Base-by-base conservation (phyloP, 2,888 invertebrate genomes). In the Caradrina clavipalpis region DNA sequence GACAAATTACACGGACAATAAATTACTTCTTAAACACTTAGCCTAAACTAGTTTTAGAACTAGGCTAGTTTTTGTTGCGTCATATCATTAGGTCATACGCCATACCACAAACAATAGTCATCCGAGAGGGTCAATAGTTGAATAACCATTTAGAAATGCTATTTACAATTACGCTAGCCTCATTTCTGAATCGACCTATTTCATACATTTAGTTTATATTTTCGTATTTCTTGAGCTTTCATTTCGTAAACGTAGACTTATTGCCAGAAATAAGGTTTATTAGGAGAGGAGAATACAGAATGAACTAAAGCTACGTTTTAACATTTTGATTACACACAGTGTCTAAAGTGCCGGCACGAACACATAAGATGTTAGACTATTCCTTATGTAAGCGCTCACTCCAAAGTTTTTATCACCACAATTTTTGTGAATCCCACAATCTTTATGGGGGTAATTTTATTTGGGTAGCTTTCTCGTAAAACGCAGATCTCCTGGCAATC, bases 381-480 rank as follows among this genome's bases (percentile, higher is more conserved):
- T 59, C 61, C 66, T 77, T 81, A 80, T 85, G 76, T 65, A 57
- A 80, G 61, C 58, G 60, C 61, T 61, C 61, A 60, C 70, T 62
- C 66, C 58, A 78, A 76, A 81, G 62, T 68, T 74, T 74, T 80
- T 76, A 78, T 69, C 75, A 57, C 69, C 61, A 65, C 66, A 65
- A 72, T 84, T 86, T 86, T 82, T 82, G 76, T 82, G 80, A 81
- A 85, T 83, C 80, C 45, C 57, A 58, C 78, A 81, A 81, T 80
- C 83, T 88, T 86, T 87, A 87, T 83, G 60, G 71, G 60, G 65
- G 75, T 76, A 78, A 82, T 87, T 87, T 87, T 86, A 85, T 89
- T 87, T 83, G 78, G 82, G 78, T 80, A 78, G 67, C 69, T 79
- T 76, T 78, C 80, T 83, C 85, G 79, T 88, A 83, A 86, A 85